Conservation (phyloP, 1,140 invertebrate genomes). For the Laupala kohalensis region DNA sequence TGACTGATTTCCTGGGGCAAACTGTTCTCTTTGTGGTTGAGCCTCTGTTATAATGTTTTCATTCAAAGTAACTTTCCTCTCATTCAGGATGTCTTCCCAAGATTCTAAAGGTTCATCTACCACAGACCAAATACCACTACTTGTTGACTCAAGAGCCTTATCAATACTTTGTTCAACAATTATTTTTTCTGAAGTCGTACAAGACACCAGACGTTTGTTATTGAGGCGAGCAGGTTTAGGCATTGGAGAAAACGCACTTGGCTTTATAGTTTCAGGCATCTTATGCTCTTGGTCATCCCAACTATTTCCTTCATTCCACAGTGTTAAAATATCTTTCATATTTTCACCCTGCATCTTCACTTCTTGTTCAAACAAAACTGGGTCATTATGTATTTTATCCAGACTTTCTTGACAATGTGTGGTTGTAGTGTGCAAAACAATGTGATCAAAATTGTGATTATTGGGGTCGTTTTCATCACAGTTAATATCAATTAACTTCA, state of each 20-base stretch:
- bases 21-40: slow-evolving; percentile 1
- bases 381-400: background rate
- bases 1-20: no score
- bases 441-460: background rate
- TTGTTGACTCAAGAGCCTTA: background rate
- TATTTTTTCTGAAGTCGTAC: background rate
- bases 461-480: background rate
- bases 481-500: background rate
- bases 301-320: background rate
- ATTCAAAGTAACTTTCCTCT: no score
- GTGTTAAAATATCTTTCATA: background rate
- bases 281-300: background rate
- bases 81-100: no score
- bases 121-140: background rate
- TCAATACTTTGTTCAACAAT: background rate
- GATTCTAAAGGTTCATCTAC: background rate
- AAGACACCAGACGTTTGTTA: background rate
- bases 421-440: background rate
- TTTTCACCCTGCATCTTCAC: no score
- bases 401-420: background rate
- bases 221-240: background rate
- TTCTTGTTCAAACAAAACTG: background rate
- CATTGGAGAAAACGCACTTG: background rate
- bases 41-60: background rate
- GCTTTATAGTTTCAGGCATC: background rate